phyloP scores from a whole-genome alignment of 2,113 vertebrate species.

The Semnornis frantzii region DNA sequence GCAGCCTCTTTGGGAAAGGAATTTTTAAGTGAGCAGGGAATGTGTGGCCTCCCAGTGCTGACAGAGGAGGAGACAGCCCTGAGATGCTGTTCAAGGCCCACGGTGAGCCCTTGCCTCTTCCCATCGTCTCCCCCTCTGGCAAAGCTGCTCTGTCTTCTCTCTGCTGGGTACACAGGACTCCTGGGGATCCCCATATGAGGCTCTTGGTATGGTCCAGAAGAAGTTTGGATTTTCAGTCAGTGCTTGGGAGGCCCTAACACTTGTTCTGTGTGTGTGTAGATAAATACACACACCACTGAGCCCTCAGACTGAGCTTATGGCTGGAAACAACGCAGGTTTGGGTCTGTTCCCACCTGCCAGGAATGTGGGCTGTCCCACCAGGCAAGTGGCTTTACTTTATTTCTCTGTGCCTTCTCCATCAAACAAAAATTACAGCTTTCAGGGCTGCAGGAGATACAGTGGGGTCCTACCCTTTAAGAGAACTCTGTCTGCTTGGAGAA shows the following conservation, averaged over 20 bases:
- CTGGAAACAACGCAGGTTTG: background rate
- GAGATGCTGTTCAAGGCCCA: background rate
- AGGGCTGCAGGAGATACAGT: background rate
- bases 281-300: background rate
- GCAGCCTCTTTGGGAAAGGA: background rate
- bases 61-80: background rate
- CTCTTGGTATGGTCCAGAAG: background rate
- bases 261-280: accelerated
- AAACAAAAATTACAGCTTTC: background rate
- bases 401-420: background rate
- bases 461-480: background rate
- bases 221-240: background rate
- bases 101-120: background rate
- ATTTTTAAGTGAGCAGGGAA: background rate
- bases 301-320: background rate
- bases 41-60: background rate
- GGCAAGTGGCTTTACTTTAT: background rate
- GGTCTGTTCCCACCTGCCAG: accelerated
- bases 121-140: background rate
- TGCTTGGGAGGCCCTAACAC: background rate
- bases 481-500: background rate
- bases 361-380: accelerated
- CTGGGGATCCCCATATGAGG: background rate
- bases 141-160: background rate
- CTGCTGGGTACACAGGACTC: background rate